Evolutionary conservation across 1,140 invertebrate species (phyloP), one percentile per base, ranked within the genome.

Genomic region (Wiebesia pumilae): DNA sequence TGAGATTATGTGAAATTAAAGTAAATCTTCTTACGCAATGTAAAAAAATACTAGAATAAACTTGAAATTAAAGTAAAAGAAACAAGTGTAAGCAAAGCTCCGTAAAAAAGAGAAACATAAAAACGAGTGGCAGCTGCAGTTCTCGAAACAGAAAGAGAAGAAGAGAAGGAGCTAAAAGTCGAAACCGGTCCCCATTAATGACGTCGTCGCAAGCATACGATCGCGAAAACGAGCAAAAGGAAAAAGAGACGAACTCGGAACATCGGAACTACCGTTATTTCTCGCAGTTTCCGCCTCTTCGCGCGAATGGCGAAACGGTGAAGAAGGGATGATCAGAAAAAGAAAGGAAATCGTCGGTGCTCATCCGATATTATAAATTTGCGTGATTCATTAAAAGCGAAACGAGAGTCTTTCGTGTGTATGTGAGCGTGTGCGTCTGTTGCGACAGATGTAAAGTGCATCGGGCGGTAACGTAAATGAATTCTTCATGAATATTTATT

Each of bases 401-500:
- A 87, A 83, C 82, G 84, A 88, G 86, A 80, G 33, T 51, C 54
- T 54, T 21, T 33, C 54, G 10, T 16, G 47, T 54, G 81, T 47
- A 51, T 35, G 47, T 27, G n/a, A 71, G 67, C n/a, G n/a, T n/a
- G n/a, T n/a, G n/a, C n/a, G n/a, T n/a, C n/a, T n/a, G n/a, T n/a
- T n/a, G n/a, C 51, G 67, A 71, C 81, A 82, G 67, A 71, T 82
- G 81, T n/a, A 83, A 75, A 75, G 47, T 75, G 81, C 69, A 38
- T 75, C 51, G 2, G 33, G 19, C 38, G 85, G 33, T 62, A 35
- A 78, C 81, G 81, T 65, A 85, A 83, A 90, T 86, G 86, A 87
- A 88, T 88, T 88, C 87, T 89, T 90, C 89, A 87, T 88, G 88
- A 90, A 89, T 89, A 90, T 89, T 87, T 86, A 90, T 88, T 85